phyloP scores from a whole-genome alignment of 2,888 invertebrate species.

The Drosophila ustulata region DNA sequence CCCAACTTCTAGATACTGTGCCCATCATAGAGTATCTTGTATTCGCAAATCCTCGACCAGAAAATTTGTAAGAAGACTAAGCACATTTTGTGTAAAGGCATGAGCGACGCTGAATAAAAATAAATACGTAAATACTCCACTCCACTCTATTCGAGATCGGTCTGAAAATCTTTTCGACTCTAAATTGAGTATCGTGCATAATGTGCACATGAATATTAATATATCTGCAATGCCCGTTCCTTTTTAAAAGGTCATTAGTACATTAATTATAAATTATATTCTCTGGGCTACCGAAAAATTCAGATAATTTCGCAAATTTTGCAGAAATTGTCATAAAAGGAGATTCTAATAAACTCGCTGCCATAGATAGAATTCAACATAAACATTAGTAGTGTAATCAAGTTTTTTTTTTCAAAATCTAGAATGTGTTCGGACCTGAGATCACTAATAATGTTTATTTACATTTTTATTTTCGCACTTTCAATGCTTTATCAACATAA shows the following conservation, averaged over 20 bases:
- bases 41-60: not conserved
- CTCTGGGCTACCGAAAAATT: too few relatives aligned
- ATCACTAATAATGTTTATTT: constrained; percentile 2
- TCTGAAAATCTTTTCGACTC: too few relatives aligned
- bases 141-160: not conserved
- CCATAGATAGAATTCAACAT: not conserved
- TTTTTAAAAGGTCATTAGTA: not conserved
- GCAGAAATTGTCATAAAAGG: too few relatives aligned
- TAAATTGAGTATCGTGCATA: too few relatives aligned
- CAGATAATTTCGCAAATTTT: too few relatives aligned
- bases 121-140: not conserved
- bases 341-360: too few relatives aligned
- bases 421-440: not conserved
- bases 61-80: too few relatives aligned
- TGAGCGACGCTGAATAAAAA: not conserved
- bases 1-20: too few relatives aligned
- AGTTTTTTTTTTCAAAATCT: not conserved
- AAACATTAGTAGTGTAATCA: not conserved
- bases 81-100: not conserved
- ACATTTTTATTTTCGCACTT: constrained; percentile 25
- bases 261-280: too few relatives aligned
- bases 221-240: not conserved
- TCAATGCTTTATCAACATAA: constrained; percentile 56
- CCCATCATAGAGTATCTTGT: not conserved
- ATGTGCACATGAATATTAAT: not conserved